A percentile compares a stretch with the other conserved stretches of the same genome.
These are phyloP conservation scores for Cynoglossus semilaevis DNA, from an alignment of 2,113 vertebrate genomes.

Conservation along the genomic window DNA sequence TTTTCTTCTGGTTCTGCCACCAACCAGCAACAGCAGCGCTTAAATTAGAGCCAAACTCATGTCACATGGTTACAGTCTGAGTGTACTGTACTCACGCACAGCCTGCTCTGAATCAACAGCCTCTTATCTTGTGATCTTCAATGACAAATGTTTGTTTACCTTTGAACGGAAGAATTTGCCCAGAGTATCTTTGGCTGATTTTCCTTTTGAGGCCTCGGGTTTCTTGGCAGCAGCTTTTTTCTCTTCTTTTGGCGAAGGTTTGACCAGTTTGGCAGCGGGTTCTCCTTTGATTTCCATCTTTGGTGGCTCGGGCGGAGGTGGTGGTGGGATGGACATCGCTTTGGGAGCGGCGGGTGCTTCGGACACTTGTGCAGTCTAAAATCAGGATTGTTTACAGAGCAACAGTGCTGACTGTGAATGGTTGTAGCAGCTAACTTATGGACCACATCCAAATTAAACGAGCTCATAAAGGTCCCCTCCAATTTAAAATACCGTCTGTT, in stretches of 20 bases:
- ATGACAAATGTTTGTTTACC: constrained; percentile 68
- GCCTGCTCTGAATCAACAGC: not conserved
- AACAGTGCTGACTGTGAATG: not conserved
- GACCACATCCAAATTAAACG: too few relatives aligned
- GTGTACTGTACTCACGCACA: not conserved
- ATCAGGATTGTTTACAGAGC: too few relatives aligned
- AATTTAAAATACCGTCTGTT: too few relatives aligned
- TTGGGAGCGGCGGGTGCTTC: constrained; percentile 62
- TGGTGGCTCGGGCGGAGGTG: constrained; percentile 75
- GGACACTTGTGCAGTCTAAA: constrained; percentile 71
- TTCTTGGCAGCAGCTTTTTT: constrained; percentile 72
- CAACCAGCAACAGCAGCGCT: too few relatives aligned
- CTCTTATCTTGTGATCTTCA: not conserved
- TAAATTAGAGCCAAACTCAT: too few relatives aligned
- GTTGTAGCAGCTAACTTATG: too few relatives aligned
- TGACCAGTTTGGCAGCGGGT: constrained; percentile 56
- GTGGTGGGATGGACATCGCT: constrained; percentile 79
- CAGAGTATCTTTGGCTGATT: constrained; percentile 75
- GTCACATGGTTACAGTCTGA: constrained; percentile 14
- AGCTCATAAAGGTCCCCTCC: too few relatives aligned
- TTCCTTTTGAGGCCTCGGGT: constrained; percentile 73
- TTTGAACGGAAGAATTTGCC: constrained; percentile 89
- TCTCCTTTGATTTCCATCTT: constrained; percentile 76
- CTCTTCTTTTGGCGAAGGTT: constrained; percentile 58
- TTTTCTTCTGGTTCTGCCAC: too few relatives aligned